Conservation (phyloP, 2,888 invertebrate genomes). For the Periphyllus acericola region DNA sequence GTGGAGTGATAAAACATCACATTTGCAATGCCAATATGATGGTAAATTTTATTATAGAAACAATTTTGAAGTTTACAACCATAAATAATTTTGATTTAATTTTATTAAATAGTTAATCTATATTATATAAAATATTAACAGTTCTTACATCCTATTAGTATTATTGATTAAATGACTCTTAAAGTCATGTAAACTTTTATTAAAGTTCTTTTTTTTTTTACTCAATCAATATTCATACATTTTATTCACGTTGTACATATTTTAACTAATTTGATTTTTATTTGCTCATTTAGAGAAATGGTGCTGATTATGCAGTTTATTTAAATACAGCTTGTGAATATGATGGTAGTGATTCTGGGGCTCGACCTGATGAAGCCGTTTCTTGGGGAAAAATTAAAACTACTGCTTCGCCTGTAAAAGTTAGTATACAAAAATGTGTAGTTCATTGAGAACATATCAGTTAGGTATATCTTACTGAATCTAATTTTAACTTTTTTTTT, state of each 20-base stretch:
- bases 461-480: neutral
- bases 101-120: neutral
- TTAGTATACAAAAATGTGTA: conserved; percentile 66
- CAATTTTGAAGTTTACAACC: too few species aligned
- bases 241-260: neutral
- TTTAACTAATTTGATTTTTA: neutral
- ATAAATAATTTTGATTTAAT: neutral
- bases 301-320: conserved; percentile 94
- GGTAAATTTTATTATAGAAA: conserved; percentile 70
- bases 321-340: conserved; percentile 95
- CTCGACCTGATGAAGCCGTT: conserved; percentile 96
- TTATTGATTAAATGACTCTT: neutral
- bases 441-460: neutral
- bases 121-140: neutral
- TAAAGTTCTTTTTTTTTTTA: too few species aligned
- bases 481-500: conserved; percentile 49
- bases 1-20: conserved; percentile 98
- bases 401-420: conserved; percentile 89
- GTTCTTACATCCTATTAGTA: neutral
- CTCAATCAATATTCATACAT: too few species aligned
- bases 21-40: conserved; percentile 99
- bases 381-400: conserved; percentile 98
- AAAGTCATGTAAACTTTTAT: too few species aligned
- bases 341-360: conserved; percentile 98
- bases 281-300: conserved; percentile 78